Base-by-base conservation (phyloP, 2,888 invertebrate species). In the Exephanes ischioxanthus region DNA sequence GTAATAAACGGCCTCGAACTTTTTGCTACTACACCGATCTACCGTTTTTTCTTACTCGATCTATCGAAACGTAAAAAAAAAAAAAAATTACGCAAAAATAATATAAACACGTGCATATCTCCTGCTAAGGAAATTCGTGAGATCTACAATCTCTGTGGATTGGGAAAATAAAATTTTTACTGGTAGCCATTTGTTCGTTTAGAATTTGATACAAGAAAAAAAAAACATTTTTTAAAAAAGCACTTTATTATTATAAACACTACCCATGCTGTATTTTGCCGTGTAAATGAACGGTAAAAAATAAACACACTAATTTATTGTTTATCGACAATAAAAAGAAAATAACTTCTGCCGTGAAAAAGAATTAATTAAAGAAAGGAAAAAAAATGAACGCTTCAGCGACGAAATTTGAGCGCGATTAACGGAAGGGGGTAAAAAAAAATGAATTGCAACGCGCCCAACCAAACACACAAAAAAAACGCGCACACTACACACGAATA, bases 61-160 rank as follows among this genome's bases (percentile, higher is more conserved):
- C 11, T 68, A 68, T 68, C 55, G 41, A 68, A 30, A 41, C 7
- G 6, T 37, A 37, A 30, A 37, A 30, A 66, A 48, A 53, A 22
- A 48, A 53, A 16, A 11, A 51, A 41, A 37, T 22, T 37, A 37
- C 63, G 5, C 51, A 37, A 30, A 16, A 53, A 70, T n/a, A 61
- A 26, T 5, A 71, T 61, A 9, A 63, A 86, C 72, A 73, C 45
- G 77, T 86, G 87, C 87, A 86, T 87, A 87, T 87, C 86, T 86
- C 85, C 80, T 72, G 19, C 76, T 41, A 58, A 71, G 71, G 63
- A 58, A 78, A 72, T 76, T 82, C 37, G 67, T 58, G n/a, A 73
- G 48, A 53, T 58, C 68, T 61, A 70, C 33, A 37, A 37, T 48
- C 33, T 51, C 66, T 63, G 71, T 45, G 55, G 51, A 68, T 51